phyloP scores from a whole-genome alignment of 2,113 vertebrate species.

The Chamaetylas fuelleborni region DNA sequence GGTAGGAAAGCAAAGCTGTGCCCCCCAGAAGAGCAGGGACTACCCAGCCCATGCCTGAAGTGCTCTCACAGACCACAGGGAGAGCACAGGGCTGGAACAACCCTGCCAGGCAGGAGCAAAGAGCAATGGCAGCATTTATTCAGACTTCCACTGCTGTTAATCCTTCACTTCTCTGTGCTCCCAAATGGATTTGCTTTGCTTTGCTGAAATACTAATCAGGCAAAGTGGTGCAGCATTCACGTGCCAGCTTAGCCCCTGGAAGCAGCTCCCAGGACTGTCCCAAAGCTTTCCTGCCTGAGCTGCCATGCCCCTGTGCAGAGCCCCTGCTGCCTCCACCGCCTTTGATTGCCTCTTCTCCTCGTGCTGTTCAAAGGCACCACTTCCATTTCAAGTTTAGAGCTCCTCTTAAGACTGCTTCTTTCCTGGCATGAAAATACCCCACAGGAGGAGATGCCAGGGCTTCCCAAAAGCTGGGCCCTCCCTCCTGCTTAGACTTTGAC shows the following conservation, averaged over 20 bases:
- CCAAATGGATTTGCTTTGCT: not conserved
- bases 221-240: fast-evolving
- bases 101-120: not conserved
- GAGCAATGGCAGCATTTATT: not conserved
- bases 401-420: not conserved
- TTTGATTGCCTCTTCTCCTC: not conserved
- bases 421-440: not conserved
- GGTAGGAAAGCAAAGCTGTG: not conserved
- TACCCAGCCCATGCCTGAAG: not conserved
- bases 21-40: not conserved
- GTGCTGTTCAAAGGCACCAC: not conserved
- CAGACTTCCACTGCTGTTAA: not conserved
- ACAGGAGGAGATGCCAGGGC: not conserved
- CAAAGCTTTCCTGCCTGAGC: not conserved
- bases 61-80: not conserved
- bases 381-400: not conserved
- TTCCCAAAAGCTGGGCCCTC: not conserved
- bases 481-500: not conserved
- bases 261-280: not conserved
- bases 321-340: not conserved
- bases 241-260: not conserved
- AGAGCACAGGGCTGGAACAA: not conserved
- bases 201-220: not conserved
- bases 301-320: not conserved
- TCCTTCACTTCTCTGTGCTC: not conserved